These are phyloP conservation scores for Engystomops pustulosus DNA, from an alignment of 2,113 vertebrate genomes.

Conservation along the genomic window DNA sequence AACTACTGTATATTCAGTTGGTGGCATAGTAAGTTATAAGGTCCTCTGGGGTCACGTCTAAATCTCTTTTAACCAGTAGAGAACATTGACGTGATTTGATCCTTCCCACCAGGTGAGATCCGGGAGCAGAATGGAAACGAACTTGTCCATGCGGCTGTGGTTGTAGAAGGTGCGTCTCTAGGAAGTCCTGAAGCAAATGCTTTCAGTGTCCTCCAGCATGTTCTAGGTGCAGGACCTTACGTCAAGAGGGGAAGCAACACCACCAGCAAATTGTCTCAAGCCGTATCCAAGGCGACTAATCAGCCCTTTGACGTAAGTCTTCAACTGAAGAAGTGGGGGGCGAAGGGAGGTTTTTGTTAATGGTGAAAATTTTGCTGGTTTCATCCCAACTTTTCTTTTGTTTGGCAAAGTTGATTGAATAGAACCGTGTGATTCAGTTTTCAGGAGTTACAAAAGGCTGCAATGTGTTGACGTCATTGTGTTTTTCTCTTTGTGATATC, in stretches of 20 bases:
- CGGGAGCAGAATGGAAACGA: conserved; percentile 75
- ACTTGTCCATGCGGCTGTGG: conserved; percentile 86
- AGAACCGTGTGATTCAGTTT: not conserved
- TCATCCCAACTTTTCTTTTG: not conserved
- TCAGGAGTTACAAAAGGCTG: not conserved
- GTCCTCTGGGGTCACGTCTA: too few species aligned
- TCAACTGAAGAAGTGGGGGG: not conserved
- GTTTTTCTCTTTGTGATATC: not conserved
- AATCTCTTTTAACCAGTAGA: too few species aligned
- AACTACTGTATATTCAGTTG: too few species aligned
- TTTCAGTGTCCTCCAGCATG: conserved; percentile 88
- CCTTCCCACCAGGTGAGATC: conserved; percentile 80
- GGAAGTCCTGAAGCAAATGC: conserved; percentile 82
- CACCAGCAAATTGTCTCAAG: conserved; percentile 81
- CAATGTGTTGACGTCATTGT: not conserved
- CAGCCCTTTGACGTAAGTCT: conserved; percentile 90
- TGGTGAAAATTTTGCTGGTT: not conserved
- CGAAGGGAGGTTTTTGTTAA: not conserved
- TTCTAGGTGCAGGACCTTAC: conserved; percentile 87
- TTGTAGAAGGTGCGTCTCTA: conserved; percentile 79
- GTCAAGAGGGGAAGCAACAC: conserved; percentile 85
- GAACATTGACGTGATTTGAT: not conserved
- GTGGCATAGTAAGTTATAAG: too few species aligned
- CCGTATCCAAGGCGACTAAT: conserved; percentile 77
- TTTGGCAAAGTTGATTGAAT: not conserved